Base-by-base conservation (phyloP, 2,797 vertebrate genomes). In the Mus spretus region DNA sequence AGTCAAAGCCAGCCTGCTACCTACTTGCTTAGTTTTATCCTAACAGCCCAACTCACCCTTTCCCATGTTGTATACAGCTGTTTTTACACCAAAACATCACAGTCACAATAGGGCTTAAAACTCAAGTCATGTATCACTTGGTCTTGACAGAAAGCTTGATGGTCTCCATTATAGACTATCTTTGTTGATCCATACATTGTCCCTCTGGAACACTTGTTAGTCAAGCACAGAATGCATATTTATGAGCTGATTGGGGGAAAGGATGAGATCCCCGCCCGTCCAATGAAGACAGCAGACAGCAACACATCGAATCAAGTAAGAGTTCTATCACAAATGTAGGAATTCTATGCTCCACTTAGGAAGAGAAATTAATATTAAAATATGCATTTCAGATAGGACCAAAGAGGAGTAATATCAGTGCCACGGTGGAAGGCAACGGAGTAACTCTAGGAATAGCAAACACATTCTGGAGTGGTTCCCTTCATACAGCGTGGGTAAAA, bases 401-500 rank as follows among this genome's bases (percentile, higher is more conserved):
- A 96, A 97, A 95, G 95, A 86, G 63, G 95, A 92, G 89, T 93
- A 97, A 34, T 95, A 89, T 84, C 93, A 88, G 50, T 94, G 79
- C 72, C 81, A 96, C 86, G 81, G 28, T 90, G 87, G 96, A 94
- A 98, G 87, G 82, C 96, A 98, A 90, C 77, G 83, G 89, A 97
- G 50, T 90, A 93, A 97, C 92, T 96, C 96, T 94, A 98, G 97
- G 96, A 96, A 92, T 95, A 98, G 96, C 93, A 98, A 97, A 97
- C 34, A 63, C 93, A 97, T 98, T 98, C 97, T 98, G 96, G 93
- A 98, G 89, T 84, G 97, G 44, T 95, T 98, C 53, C 92, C 86
- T 98, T 97, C 96, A 95, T 83, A 96, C 28, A 97, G 79, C 82
- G 93, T 96, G 97, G 96, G 95, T 97, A 94, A 98, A 98, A 98